Evolutionary conservation across 2,888 invertebrate species (phyloP), one percentile per base, ranked within the genome.

Genomic region (Branchinecta sandiegonensis): DNA sequence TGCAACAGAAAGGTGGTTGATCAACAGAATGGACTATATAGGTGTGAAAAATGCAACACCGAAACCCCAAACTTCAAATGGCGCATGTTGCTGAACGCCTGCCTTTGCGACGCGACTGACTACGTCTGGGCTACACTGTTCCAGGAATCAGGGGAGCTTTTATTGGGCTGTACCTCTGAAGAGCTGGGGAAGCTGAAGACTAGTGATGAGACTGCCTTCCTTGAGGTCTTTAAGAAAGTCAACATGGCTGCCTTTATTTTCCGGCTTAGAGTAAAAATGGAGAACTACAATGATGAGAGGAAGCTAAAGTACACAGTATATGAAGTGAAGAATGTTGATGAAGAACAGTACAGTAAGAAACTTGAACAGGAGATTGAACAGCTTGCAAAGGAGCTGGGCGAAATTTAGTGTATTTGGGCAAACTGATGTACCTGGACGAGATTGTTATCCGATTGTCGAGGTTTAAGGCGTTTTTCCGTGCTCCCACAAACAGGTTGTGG

Each of bases 1-100:
- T 99, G 99, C 79, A 94, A 95, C 77, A 99, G 99, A 79, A 99
- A 99, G 79, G 82, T 96, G 0, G 80, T 92, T 10, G 94, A 96
- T 77, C 84, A 88, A 75, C 87, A 87, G 72, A 92, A 92, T 75
- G 92, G 91, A 0, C 82, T 86, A 76, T 97, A 85, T 79, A 83
- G 93, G 68, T 99, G 99, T 78, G 97, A 97, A 77, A 97, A 97
- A 78, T 99, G 99, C 77, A 85, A 87, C 75, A 81, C 85, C 68
- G 90, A 91, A 72, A 90, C 83, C 76, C 86, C 88, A 0, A 87
- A 87, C 73, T 96, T 86, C 78, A 91, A 90, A 75, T 92, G 91
- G 79, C 83, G 95, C 65, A 80, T 94, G 72, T 80, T 97, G 68
- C 78, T 90, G 14, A 77, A 94, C 92, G 83, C 87, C 72, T 90